phyloP scores from a whole-genome alignment of 2,113 vertebrate species.

The Eclectus roratus region DNA sequence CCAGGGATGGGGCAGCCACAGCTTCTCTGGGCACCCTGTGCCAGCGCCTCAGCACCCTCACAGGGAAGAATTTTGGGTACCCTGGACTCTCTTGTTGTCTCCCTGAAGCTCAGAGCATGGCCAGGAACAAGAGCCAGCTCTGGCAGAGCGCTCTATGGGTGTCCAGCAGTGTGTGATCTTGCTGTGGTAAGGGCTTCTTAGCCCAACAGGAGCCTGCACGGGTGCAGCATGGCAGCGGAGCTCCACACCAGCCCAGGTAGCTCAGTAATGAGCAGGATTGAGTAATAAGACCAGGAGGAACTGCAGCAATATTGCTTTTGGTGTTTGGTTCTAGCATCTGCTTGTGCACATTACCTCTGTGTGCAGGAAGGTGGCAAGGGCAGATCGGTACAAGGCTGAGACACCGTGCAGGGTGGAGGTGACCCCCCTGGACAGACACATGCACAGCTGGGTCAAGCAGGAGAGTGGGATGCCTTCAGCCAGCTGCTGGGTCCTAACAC shows the following conservation, averaged over 20 bases:
- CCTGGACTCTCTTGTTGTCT: background rate
- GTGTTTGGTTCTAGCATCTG: background rate
- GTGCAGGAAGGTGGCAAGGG: accelerated
- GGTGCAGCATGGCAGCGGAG: background rate
- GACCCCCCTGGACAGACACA: background rate
- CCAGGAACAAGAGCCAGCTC: background rate
- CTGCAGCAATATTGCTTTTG: accelerated
- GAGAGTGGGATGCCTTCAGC: background rate
- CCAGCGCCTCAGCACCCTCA: background rate
- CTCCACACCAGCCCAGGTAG: background rate
- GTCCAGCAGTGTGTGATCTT: accelerated
- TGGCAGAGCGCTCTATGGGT: accelerated
- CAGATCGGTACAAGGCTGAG: background rate
- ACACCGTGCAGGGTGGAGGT: background rate
- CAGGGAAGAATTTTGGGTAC: background rate
- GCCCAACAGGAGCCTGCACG: accelerated
- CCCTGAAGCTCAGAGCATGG: background rate
- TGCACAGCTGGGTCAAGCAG: background rate
- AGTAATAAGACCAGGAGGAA: background rate
- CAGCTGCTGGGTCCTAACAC: background rate
- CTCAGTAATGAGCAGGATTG: background rate
- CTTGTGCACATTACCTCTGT: background rate
- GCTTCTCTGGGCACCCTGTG: background rate
- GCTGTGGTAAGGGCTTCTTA: background rate
- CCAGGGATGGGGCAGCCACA: background rate